Percentiles rank a stretch among this genome's conserved stretches.
Conservation (phyloP, 2,113 vertebrate genomes). For the Triplophysa siluroides region DNA sequence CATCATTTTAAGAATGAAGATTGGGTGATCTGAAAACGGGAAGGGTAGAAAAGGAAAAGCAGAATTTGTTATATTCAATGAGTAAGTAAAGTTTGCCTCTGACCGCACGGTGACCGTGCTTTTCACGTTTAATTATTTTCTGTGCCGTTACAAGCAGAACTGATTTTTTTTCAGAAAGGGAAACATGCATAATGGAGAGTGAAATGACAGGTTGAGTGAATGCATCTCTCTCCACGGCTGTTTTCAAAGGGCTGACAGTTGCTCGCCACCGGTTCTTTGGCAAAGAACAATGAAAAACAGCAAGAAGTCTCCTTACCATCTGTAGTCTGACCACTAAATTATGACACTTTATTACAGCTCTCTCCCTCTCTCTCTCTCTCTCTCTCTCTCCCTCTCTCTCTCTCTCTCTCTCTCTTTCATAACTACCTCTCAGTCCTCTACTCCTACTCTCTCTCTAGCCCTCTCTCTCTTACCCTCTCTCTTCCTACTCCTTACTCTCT, state of each 20-base stretch:
- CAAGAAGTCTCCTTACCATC: constrained; percentile 47
- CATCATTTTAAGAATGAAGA: background rate
- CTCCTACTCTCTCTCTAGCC: background rate
- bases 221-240: constrained; percentile 5
- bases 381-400: background rate
- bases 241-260: constrained; percentile 48
- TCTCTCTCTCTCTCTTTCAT: background rate
- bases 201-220: constrained; percentile 37
- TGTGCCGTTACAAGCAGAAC: constrained; percentile 19
- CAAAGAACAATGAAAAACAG: constrained; percentile 50
- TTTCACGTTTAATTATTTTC: constrained; percentile 51
- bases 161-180: constrained; percentile 8
- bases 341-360: constrained; percentile 53
- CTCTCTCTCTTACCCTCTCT: background rate
- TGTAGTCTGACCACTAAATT: constrained; percentile 48
- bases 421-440: background rate
- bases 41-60: background rate
- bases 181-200: constrained; percentile 30
- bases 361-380: background rate
- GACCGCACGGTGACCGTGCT: background rate
- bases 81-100: constrained; percentile 15
- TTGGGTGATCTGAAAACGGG: background rate
- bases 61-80: constrained; percentile 17
- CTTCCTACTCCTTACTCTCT: constrained; percentile 1
- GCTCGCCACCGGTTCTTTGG: constrained; percentile 31